Base-by-base conservation (phyloP, 2,113 vertebrate species). In the Platysternon megacephalum region DNA sequence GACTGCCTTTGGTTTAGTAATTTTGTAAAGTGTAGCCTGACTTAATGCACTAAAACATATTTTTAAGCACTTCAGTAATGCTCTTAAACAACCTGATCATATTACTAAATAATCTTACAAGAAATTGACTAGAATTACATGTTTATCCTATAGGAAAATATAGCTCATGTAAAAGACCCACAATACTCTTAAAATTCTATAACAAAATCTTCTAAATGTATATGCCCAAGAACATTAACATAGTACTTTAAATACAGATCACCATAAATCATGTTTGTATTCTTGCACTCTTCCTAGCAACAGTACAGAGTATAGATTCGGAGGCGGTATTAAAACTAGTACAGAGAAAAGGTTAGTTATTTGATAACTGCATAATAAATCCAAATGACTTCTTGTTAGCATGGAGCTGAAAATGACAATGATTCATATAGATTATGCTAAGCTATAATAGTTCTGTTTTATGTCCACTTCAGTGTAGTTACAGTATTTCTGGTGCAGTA, bases 381-480 rank as follows among this genome's bases (percentile, higher is more conserved):
- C 8, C 0, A n/a, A 32, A 28, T 19, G 10, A 58, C 2, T 5
- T 0, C 1, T 32, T 32, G 7, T 49, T 79, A 12, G 85, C 2
- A n/a, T 79, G 26, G 21, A 51, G 79, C 11, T 48, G 3, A 48
- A 79, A 72, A 11, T 19, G 80, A 87, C 46, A 22, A 24, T 76
- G n/a, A 76, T 11, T 39, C 21, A 26, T 76, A 39, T 13, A 10
- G 12, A 44, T 44, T 26, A 24, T 76, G 21, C 72, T 44, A 76
- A 42, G 39, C 61, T 16, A 17, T n/a, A n/a, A 68, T 68, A 65
- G 61, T n/a, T 17, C 16, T n/a, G 32, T 19, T n/a, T 68, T 68
- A 68, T n/a, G 61, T 76, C 39, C 39, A 42, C 39, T 24, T 76
- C 5, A 44, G 39, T 39, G 11, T 44, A 76, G 72, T 42, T 26